Evolutionary conservation across 1,140 invertebrate species (phyloP).

Genomic region (Dendroctonus valens): DNA sequence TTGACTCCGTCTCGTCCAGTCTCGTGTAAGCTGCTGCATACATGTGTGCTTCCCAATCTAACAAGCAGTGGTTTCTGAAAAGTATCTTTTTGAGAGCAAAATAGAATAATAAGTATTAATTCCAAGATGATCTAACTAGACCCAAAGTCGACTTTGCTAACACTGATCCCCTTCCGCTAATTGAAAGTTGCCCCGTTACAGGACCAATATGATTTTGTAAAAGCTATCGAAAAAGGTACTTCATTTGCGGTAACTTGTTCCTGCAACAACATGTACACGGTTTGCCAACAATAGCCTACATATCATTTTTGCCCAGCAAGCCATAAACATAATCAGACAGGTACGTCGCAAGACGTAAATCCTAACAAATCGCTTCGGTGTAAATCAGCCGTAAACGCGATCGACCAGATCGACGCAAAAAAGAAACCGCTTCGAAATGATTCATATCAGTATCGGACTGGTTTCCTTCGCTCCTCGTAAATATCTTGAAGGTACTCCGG

Average conservation of each 20-base stretch:
- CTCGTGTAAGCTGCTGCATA: no score
- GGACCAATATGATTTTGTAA: no score
- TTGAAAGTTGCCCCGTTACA: no score
- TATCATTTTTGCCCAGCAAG: constrained; percentile 35
- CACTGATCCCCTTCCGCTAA: no score
- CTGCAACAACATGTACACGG: constrained; percentile 36
- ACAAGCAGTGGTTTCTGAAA: no score
- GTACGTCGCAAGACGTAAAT: constrained; percentile 40
- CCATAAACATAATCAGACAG: constrained; percentile 36
- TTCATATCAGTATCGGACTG: constrained; percentile 24
- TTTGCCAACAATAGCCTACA: constrained; percentile 19
- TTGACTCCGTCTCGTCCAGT: no score
- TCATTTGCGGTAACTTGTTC: not conserved
- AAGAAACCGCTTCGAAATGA: constrained; percentile 26
- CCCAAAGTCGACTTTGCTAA: no score
- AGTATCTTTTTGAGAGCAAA: no score
- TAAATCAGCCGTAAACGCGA: constrained; percentile 37
- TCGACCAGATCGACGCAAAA: constrained; percentile 20
- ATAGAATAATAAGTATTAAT: no score
- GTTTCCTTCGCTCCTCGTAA: constrained; percentile 31
- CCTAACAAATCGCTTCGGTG: constrained; percentile 39
- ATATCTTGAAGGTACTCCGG: constrained; percentile 14
- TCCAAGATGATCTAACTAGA: no score
- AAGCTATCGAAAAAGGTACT: no score
- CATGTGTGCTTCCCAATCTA: no score